A percentile compares a stretch with the other conserved stretches of the same genome.
Evolutionary conservation across 2,888 invertebrate species (phyloP).

Genomic region (Sarcophaga variegata): DNA sequence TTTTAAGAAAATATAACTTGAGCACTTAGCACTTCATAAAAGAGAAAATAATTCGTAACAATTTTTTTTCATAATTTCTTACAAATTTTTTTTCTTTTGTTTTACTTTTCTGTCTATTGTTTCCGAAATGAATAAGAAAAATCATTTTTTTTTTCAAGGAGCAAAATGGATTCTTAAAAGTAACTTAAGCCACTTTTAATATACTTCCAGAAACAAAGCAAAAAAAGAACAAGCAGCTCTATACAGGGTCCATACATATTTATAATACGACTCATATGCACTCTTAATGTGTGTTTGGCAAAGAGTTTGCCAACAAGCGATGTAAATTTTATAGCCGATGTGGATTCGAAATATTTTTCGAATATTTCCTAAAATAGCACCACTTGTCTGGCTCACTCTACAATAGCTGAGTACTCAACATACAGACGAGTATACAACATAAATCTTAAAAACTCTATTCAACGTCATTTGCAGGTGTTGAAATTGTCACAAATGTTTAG

Average conservation of each 20-base stretch:
- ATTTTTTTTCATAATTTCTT: slow-evolving; percentile 50
- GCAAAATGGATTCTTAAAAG: slow-evolving; percentile 43
- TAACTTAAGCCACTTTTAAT: slow-evolving; percentile 66
- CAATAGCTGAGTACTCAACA: not conserved
- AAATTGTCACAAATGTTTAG: slow-evolving; percentile 68
- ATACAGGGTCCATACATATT: slow-evolving; percentile 8
- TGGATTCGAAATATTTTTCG: not conserved
- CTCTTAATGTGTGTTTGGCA: not conserved
- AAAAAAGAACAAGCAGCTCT: not conserved
- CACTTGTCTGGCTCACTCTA: not conserved
- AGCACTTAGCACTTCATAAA: slow-evolving; percentile 63
- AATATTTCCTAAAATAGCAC: not conserved
- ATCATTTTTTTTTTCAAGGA: not conserved
- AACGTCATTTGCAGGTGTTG: slow-evolving; percentile 69
- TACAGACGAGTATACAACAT: slow-evolving; percentile 36
- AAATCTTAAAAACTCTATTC: slow-evolving; percentile 67
- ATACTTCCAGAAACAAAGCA: slow-evolving; percentile 55
- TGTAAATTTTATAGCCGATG: not conserved
- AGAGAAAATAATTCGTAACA: slow-evolving; percentile 26
- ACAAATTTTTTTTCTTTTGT: not conserved
- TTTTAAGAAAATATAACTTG: slow-evolving; percentile 13
- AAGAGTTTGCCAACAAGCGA: not conserved
- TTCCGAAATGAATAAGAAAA: slow-evolving; percentile 11
- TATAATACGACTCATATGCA: slow-evolving; percentile 9
- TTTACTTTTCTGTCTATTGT: slow-evolving; percentile 7